Percentiles rank a stretch among this genome's conserved stretches.
phyloP scores from a whole-genome alignment of 2,888 invertebrate genomes.

The Erebia palarica region DNA sequence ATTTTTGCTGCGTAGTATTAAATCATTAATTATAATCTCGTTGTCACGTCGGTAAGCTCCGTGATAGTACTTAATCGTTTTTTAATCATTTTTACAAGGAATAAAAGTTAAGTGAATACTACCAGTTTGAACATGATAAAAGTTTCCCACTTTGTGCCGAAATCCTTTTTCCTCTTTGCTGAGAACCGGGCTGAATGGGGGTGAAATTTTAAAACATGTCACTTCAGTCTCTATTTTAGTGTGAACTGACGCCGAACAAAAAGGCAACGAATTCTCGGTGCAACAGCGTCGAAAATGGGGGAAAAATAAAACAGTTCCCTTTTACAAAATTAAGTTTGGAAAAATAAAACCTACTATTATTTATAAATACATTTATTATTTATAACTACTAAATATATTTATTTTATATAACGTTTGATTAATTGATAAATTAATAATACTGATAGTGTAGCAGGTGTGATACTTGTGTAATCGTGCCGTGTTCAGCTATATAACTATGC shows the following conservation, averaged over 20 bases:
- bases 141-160: slow-evolving; percentile 13
- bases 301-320: slow-evolving; percentile 11
- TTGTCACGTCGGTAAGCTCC: neutral
- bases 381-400: no score
- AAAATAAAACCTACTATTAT: neutral
- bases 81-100: neutral
- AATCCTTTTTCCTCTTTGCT: slow-evolving; percentile 14
- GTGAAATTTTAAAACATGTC: slow-evolving; percentile 30
- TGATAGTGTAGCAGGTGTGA: no score
- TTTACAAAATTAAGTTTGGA: neutral
- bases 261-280: slow-evolving; percentile 11
- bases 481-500: no score
- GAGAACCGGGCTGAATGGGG: slow-evolving; percentile 14
- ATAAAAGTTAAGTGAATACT: neutral
- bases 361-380: no score
- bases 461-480: no score
- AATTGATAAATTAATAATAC: no score
- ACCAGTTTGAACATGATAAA: slow-evolving; percentile 1
- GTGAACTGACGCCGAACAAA: slow-evolving; percentile 14
- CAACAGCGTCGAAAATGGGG: neutral
- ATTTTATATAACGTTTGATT: no score
- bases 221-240: slow-evolving; percentile 20
- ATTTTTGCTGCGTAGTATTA: no score
- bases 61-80: no score
- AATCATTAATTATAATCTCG: neutral